These are phyloP conservation scores for Dyspetes luteomarginatus DNA, from an alignment of 2,888 invertebrate genomes.

Conservation along the genomic window DNA sequence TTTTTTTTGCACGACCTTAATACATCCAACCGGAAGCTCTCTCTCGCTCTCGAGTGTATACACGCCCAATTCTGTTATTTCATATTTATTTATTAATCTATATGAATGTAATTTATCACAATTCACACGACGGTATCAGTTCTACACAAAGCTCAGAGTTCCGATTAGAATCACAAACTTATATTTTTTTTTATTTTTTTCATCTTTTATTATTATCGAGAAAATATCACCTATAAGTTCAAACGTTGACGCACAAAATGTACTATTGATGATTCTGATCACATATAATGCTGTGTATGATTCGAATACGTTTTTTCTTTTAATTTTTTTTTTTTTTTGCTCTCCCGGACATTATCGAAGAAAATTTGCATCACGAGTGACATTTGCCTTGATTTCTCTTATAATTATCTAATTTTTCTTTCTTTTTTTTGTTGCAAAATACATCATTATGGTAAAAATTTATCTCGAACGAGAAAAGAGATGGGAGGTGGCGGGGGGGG, in stretches of 20 bases:
- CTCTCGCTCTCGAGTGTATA: slow-evolving; percentile 38
- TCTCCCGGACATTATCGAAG: slow-evolving; percentile 15
- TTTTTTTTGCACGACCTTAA: slow-evolving; percentile 11
- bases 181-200: slow-evolving; percentile 15
- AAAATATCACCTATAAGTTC: slow-evolving; percentile 55
- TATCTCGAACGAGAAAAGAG: too few species aligned
- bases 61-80: slow-evolving; percentile 22
- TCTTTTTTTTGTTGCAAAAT: slow-evolving; percentile 9
- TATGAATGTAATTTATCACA: slow-evolving; percentile 78
- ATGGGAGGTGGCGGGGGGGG: slow-evolving; percentile 44
- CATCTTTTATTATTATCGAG: slow-evolving; percentile 52
- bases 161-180: slow-evolving; percentile 55
- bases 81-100: slow-evolving; percentile 67
- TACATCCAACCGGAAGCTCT: slow-evolving; percentile 48
- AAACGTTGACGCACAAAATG: slow-evolving; percentile 51
- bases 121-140: slow-evolving; percentile 77
- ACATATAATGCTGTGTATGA: slow-evolving; percentile 2
- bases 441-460: slow-evolving; percentile 21
- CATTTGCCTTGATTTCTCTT: slow-evolving; percentile 32
- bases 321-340: too few species aligned
- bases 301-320: slow-evolving; percentile 1
- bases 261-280: slow-evolving; percentile 48
- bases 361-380: slow-evolving; percentile 61
- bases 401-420: slow-evolving; percentile 58
- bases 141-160: slow-evolving; percentile 64